Conservation (phyloP, 2,113 vertebrate species). For the Mustelus asterias region DNA sequence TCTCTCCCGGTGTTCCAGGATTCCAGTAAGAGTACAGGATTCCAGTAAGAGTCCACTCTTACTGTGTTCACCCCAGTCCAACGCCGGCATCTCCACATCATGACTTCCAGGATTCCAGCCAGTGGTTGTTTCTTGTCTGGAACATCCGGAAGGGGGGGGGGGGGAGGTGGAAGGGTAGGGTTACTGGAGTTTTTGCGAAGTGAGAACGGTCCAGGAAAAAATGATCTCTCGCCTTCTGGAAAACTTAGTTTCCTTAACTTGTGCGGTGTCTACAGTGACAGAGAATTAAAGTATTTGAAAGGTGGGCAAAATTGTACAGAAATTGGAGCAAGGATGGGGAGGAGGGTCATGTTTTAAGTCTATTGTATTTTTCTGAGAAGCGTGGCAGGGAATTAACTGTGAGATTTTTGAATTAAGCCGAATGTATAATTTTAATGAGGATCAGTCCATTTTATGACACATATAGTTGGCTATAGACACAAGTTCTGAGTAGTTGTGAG, state of each 20-base stretch:
- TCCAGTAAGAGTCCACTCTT: too few relatives aligned
- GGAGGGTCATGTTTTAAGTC: neutral
- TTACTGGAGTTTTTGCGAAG: neutral
- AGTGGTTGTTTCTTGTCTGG: neutral
- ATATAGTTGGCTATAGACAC: neutral
- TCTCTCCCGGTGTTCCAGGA: neutral
- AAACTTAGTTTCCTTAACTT: neutral
- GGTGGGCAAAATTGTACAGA: neutral
- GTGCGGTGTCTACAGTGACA: neutral
- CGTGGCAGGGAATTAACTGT: neutral
- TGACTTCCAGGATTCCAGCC: neutral
- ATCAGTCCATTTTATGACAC: neutral
- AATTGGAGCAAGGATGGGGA: neutral
- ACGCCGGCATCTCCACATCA: too few relatives aligned
- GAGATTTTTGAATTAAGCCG: neutral
- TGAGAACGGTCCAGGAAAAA: neutral
- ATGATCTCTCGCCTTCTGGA: rapidly evolving
- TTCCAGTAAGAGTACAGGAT: too few relatives aligned
- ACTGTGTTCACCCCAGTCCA: too few relatives aligned
- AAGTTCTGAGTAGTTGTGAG: neutral
- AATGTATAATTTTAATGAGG: neutral
- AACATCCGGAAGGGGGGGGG: neutral
- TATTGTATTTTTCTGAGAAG: neutral
- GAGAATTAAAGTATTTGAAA: neutral
- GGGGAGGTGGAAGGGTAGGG: too few relatives aligned